These are phyloP conservation scores for Bradypus variegatus DNA, from an alignment of 2,797 vertebrate genomes.

Conservation along the genomic window DNA sequence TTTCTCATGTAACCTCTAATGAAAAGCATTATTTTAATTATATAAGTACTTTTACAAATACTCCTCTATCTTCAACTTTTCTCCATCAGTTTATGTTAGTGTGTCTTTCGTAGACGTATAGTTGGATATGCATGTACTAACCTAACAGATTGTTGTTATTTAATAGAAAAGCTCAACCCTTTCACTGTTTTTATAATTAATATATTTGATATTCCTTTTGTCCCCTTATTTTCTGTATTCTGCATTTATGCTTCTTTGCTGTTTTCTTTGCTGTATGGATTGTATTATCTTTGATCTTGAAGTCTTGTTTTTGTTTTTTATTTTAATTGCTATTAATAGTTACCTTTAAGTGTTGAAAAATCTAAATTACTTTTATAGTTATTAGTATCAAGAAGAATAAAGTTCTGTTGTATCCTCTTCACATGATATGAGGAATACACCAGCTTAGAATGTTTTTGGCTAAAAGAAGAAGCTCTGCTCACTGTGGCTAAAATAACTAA, in stretches of 20 bases:
- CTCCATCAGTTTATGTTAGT: neutral
- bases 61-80: neutral
- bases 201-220: neutral
- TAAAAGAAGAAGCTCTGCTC: neutral
- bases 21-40: neutral
- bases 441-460: neutral
- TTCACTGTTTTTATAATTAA: neutral
- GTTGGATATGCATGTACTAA: too few relatives aligned
- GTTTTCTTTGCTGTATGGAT: neutral
- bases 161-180: neutral
- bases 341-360: neutral
- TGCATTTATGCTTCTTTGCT: neutral
- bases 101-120: neutral
- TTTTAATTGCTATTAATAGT: neutral
- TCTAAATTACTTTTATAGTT: neutral
- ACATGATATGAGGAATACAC: neutral
- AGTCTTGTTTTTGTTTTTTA: neutral
- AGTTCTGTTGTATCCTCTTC: neutral
- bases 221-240: neutral
- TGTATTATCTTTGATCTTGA: neutral
- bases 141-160: neutral
- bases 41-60: fast-evolving
- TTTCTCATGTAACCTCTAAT: neutral
- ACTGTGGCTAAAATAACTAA: neutral
- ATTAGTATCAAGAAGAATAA: neutral